Conservation (phyloP, 2,797 vertebrate genomes). For the Mionectes olivaceus region DNA sequence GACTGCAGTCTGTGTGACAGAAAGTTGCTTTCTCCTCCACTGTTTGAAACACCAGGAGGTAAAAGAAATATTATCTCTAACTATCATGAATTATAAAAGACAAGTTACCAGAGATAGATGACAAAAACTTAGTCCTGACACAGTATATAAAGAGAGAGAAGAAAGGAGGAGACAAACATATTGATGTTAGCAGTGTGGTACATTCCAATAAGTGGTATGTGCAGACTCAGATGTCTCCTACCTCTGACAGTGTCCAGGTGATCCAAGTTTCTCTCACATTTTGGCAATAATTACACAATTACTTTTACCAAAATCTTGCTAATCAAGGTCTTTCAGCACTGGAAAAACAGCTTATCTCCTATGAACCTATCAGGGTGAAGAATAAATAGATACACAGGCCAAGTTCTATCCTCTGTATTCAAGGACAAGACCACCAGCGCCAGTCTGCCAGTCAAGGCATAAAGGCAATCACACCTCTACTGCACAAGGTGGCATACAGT, state of each 20-base stretch:
- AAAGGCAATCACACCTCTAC: neutral
- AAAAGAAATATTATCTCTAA: neutral
- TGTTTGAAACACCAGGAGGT: neutral
- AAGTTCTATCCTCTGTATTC: neutral
- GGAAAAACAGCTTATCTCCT: neutral
- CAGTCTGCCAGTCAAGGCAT: neutral
- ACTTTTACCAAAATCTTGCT: neutral
- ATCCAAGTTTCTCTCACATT: neutral
- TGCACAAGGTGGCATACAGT: neutral
- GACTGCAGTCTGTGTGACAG: neutral
- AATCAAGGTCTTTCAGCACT: neutral
- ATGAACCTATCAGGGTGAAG: neutral
- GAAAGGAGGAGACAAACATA: neutral
- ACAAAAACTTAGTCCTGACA: neutral
- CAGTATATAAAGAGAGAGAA: neutral
- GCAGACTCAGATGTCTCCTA: neutral
- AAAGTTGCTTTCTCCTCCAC: neutral
- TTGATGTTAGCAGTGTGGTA: neutral
- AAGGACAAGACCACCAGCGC: neutral
- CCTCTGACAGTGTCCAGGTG: neutral
- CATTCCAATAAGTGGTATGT: accelerated
- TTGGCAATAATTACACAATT: neutral
- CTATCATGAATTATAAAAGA: neutral
- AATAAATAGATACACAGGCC: neutral
- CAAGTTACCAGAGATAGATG: neutral